phyloP scores from a whole-genome alignment of 2,888 invertebrate species.

The Clitarchus hookeri region DNA sequence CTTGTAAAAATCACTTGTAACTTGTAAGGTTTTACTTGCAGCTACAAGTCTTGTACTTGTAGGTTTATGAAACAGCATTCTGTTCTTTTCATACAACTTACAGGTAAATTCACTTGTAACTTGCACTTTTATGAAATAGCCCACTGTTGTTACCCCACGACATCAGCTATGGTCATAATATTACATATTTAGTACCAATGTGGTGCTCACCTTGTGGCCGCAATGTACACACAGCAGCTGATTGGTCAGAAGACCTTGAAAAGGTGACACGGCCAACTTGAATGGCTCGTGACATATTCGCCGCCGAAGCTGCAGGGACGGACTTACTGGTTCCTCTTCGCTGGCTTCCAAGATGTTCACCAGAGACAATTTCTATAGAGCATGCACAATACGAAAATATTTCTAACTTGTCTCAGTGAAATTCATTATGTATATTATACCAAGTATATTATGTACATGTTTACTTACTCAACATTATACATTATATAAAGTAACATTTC shows the following conservation, averaged over 20 bases:
- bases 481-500: no score
- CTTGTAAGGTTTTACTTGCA: no score
- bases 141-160: no score
- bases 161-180: no score
- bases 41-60: no score
- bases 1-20: no score
- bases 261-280: slow-evolving; percentile 56
- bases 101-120: no score
- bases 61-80: no score
- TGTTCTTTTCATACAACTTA: no score
- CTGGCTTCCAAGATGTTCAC: slow-evolving; percentile 2
- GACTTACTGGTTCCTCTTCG: not conserved
- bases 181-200: not conserved
- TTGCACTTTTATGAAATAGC: no score
- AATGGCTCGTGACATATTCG: not conserved
- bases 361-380: not conserved
- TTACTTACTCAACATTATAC: no score
- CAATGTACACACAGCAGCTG: slow-evolving; percentile 76
- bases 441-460: no score
- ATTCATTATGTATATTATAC: not conserved
- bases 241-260: slow-evolving; percentile 75
- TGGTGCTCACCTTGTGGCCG: slow-evolving; percentile 63
- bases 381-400: not conserved
- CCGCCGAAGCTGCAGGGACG: not conserved
- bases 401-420: not conserved